Evolutionary conservation across 2,888 invertebrate genomes (phyloP).

Genomic region (Drosophila diplacantha): DNA sequence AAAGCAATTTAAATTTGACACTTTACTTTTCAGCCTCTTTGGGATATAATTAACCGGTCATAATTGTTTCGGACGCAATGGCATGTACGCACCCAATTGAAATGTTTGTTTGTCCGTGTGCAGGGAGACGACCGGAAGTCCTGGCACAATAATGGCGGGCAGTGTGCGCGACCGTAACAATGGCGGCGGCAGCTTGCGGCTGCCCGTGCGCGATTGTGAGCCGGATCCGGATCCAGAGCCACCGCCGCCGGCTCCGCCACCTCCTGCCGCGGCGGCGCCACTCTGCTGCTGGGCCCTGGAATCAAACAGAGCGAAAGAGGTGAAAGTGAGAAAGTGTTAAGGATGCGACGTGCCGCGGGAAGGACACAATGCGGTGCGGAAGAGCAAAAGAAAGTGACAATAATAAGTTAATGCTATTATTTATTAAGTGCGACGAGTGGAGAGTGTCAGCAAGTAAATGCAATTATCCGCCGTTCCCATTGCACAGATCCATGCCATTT

Average conservation of each 20-base stretch:
- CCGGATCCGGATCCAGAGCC: constrained; percentile 59
- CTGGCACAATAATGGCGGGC: constrained; percentile 92
- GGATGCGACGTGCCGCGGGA: neutral
- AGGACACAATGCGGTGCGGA: neutral
- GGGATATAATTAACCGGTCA: constrained; percentile 4
- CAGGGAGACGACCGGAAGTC: constrained; percentile 87
- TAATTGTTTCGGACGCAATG: neutral
- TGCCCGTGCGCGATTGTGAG: constrained; percentile 75
- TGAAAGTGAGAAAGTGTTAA: constrained; percentile 9
- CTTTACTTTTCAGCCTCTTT: neutral
- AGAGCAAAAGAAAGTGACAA: constrained; percentile 29
- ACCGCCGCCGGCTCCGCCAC: constrained; percentile 10
- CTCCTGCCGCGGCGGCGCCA: constrained; percentile 76
- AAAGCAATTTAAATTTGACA: constrained; percentile 1
- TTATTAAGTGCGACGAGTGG: constrained; percentile 45
- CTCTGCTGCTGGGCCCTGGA: constrained; percentile 80
- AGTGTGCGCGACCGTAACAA: constrained; percentile 89
- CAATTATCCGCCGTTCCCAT: constrained; percentile 50
- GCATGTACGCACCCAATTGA: constrained; percentile 77
- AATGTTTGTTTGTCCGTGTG: constrained; percentile 85
- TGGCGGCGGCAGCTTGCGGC: constrained; percentile 83
- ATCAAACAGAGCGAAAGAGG: constrained; percentile 19
- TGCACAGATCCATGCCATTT: constrained; percentile 42
- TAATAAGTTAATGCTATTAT: constrained; percentile 65
- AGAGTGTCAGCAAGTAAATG: constrained; percentile 49